Base-by-base conservation (phyloP, 2,888 invertebrate genomes). In the Lapara coniferarum region DNA sequence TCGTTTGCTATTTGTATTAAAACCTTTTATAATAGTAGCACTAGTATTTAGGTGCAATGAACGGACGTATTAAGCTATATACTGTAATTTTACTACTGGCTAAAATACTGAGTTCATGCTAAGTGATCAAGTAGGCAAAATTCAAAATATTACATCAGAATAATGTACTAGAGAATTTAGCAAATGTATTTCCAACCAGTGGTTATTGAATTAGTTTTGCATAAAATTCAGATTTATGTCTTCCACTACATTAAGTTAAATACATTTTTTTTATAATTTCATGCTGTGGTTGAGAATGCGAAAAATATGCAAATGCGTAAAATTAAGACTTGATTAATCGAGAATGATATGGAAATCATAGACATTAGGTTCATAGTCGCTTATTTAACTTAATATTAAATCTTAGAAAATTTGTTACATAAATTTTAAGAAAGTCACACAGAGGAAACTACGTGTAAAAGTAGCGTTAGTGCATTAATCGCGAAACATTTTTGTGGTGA, bases 401-500 rank as follows among this genome's bases (percentile, higher is more conserved):
- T 19, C 3, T 16, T 37, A 37, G 13, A 59, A n/a, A 44, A 10
- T 10, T 10, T 44, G 30, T 16, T 44, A 44, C 37, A 59, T 46
- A 59, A 59, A 59, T 49, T 49, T 46, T 7, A 63, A 12, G 19
- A 49, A 46, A 19, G 19, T 59, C 46, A 46, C 4, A 37, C 44
- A 63, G 16, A 63, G 16, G 63, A 63, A 63, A 63, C 63, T 49
- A 46, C 63, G 12, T 49, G 46, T 63, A 63, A 44, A 59, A 59
- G 63, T 49, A 19, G 49, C 55, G 10, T 55, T 55, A 49, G 46
- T 63, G 63, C 63, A 63, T 49, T 57, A 57, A 30, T 49, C 63
- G 16, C 49, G 12, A 63, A 63, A 49, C 63, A 63, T 63, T 63
- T 63, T 63, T 63, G 63, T 46, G 49, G 63, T 49, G 63, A 63